phyloP scores from a whole-genome alignment of 2,113 vertebrate species.

The Mirounga angustirostris region DNA sequence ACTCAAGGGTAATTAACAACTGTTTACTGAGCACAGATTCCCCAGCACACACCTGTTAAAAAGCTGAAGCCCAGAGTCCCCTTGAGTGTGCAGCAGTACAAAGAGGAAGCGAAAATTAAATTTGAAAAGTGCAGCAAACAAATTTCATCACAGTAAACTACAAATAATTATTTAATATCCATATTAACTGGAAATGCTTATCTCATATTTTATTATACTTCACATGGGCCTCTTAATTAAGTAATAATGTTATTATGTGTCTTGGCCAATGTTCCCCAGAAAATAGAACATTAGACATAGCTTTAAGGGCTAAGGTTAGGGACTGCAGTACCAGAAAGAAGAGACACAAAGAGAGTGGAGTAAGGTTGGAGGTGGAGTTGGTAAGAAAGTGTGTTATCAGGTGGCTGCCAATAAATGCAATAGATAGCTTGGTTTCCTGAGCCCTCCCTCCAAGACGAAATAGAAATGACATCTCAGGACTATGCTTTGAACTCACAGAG shows the following conservation, averaged over 20 bases:
- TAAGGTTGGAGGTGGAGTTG: too few relatives aligned
- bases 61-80: neutral
- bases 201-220: conserved; percentile 39
- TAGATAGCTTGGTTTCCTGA: neutral
- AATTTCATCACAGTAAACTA: neutral
- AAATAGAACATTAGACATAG: conserved; percentile 45
- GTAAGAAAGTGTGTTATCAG: neutral
- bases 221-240: conserved; percentile 33
- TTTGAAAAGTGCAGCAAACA: neutral
- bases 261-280: neutral
- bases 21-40: conserved; percentile 17
- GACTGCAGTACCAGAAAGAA: neutral
- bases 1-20: conserved; percentile 25
- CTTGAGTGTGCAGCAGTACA: neutral
- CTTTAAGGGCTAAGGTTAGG: neutral
- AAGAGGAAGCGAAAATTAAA: conserved; percentile 20
- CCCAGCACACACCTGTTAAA: conserved; percentile 5
- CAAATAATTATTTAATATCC: conserved; percentile 46
- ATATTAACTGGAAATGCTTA: conserved; percentile 50
- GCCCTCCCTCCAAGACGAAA: neutral
- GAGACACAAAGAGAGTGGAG: neutral
- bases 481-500: neutral
- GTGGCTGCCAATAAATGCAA: neutral
- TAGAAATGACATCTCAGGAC: neutral
- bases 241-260: neutral